A percentile compares a stretch with the other conserved stretches of the same genome.
phyloP scores from a whole-genome alignment of 2,113 vertebrate species.

The Entelurus aequoreus region DNA sequence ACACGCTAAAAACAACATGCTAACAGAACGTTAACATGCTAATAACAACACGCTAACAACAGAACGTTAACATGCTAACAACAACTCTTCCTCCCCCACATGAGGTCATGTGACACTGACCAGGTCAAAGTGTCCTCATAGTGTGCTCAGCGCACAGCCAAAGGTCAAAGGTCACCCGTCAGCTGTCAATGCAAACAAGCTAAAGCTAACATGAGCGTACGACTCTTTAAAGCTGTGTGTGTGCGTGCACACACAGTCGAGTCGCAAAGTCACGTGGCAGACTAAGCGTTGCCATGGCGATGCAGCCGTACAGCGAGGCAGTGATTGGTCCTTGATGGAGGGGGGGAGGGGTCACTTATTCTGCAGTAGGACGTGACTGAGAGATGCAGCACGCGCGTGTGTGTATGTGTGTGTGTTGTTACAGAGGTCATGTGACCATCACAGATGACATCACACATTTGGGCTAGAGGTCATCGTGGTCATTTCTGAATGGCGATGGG shows the following conservation, averaged over 20 bases:
- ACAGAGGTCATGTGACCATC: background rate
- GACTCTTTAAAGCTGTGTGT: background rate
- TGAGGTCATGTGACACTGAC: background rate
- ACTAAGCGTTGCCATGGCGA: slow-evolving; percentile 52
- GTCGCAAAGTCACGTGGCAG: slow-evolving; percentile 39
- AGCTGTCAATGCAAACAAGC: background rate
- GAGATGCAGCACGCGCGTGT: slow-evolving; percentile 1
- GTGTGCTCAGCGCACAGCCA: background rate
- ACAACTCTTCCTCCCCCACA: background rate
- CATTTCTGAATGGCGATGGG: background rate
- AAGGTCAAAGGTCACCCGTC: background rate
- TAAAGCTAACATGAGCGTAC: background rate
- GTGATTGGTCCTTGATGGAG: slow-evolving; percentile 46
- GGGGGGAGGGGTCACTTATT: slow-evolving; percentile 46
- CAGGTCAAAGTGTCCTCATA: background rate
- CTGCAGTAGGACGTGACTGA: slow-evolving; percentile 74
- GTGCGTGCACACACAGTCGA: background rate
- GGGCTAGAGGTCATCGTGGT: background rate
- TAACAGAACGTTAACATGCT: no score
- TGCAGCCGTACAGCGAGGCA: slow-evolving; percentile 6
- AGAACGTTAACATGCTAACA: background rate
- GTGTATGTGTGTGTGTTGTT: background rate
- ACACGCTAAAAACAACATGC: background rate
- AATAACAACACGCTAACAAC: background rate
- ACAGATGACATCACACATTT: background rate